Percentiles rank a stretch among this genome's conserved stretches.
Conservation (phyloP, 2,797 vertebrate species). For the Hephaestus fuliginosus region DNA sequence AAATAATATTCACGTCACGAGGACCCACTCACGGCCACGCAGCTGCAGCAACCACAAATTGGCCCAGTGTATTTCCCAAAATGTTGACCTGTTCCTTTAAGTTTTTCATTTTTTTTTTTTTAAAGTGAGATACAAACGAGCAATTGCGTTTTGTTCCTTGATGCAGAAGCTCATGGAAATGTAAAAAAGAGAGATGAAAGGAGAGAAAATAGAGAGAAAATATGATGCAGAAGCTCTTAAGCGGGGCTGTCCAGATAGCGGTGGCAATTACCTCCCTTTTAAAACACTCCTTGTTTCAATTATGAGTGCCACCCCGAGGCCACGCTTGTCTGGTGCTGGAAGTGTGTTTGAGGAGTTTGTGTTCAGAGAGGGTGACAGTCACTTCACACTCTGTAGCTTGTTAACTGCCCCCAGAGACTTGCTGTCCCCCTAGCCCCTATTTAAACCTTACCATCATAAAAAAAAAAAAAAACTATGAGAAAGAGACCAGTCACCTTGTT, state of each 20-base stretch:
- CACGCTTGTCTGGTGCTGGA: slow-evolving; percentile 54
- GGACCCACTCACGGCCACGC: too few species aligned
- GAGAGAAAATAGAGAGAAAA: neutral
- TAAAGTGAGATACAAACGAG: neutral
- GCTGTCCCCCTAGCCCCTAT: slow-evolving; percentile 41
- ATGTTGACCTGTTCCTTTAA: neutral
- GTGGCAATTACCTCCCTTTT: slow-evolving; percentile 49
- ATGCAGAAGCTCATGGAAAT: neutral
- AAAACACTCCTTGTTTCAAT: slow-evolving; percentile 63
- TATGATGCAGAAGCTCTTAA: slow-evolving; percentile 31
- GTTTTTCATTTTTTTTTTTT: slow-evolving; percentile 2
- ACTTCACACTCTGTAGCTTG: slow-evolving; percentile 73
- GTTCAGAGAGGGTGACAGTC: slow-evolving; percentile 65
- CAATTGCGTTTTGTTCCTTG: neutral
- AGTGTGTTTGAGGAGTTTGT: slow-evolving; percentile 67
- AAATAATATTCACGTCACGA: too few species aligned
- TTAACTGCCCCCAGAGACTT: slow-evolving; percentile 72
- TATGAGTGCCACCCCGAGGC: slow-evolving; percentile 60
- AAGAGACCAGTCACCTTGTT: slow-evolving; percentile 46
- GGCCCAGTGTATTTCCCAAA: neutral
- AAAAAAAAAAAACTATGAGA: slow-evolving; percentile 52
- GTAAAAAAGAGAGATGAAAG: neutral
- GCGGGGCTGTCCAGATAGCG: slow-evolving; percentile 27
- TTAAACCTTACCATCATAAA: slow-evolving; percentile 63
- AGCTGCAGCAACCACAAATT: neutral